These are phyloP conservation scores for Physella acuta DNA, from an alignment of 1,140 invertebrate species.

Conservation along the genomic window DNA sequence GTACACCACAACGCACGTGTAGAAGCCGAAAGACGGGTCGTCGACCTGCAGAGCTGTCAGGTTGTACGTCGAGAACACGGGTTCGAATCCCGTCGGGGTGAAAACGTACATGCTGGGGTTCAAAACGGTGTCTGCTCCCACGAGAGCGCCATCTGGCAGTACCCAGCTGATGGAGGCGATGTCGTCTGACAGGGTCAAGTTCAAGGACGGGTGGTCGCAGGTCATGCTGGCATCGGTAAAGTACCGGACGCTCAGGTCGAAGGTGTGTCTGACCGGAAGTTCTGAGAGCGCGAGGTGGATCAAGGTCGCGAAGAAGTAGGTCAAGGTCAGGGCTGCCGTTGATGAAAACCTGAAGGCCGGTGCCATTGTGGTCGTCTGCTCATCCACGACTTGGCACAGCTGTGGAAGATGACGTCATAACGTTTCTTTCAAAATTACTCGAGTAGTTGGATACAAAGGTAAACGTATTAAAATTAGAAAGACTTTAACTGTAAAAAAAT, in stretches of 20 bases:
- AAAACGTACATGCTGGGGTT: neutral
- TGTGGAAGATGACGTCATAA: too few species aligned
- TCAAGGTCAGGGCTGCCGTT: too few species aligned
- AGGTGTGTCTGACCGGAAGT: too few species aligned
- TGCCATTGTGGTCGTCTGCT: too few species aligned
- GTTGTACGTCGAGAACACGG: conserved; percentile 17
- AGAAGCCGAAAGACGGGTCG: conserved; percentile 47
- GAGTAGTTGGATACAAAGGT: too few species aligned
- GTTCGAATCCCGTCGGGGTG: neutral
- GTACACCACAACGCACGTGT: conserved; percentile 42
- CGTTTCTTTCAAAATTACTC: too few species aligned
- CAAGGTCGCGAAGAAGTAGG: too few species aligned
- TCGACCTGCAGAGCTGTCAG: conserved; percentile 34
- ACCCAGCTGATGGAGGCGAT: conserved; percentile 21
- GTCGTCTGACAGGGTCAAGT: neutral
- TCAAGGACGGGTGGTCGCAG: conserved; percentile 17
- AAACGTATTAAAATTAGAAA: too few species aligned
- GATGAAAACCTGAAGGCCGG: too few species aligned
- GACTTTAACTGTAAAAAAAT: too few species aligned
- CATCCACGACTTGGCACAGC: too few species aligned
- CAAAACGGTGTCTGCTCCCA: conserved; percentile 1
- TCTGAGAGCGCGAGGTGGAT: too few species aligned
- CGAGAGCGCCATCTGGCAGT: conserved; percentile 17
- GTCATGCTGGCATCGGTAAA: conserved; percentile 6
- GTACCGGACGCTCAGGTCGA: conserved; percentile 8